These are phyloP conservation scores for Corbicula japonica DNA, from an alignment of 2,888 invertebrate genomes.

Conservation along the genomic window DNA sequence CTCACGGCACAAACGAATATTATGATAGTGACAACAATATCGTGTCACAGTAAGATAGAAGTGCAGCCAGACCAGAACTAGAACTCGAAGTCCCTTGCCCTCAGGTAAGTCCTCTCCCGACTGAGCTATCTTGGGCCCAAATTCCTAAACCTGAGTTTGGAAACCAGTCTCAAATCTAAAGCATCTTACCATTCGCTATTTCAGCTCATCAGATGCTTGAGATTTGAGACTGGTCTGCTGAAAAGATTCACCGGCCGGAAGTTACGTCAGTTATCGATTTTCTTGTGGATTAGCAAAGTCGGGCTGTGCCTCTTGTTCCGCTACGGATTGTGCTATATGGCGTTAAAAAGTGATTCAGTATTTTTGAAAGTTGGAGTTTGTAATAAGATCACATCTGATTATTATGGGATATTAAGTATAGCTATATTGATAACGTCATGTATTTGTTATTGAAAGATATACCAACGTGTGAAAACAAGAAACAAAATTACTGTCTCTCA, in stretches of 20 bases:
- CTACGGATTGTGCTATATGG: constrained; percentile 15
- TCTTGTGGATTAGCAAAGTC: neutral
- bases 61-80: too few relatives aligned
- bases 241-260: neutral
- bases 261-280: neutral
- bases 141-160: too few relatives aligned
- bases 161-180: too few relatives aligned
- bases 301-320: neutral
- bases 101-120: too few relatives aligned
- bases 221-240: too few relatives aligned
- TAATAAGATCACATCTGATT: neutral
- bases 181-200: too few relatives aligned
- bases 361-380: neutral
- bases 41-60: too few relatives aligned
- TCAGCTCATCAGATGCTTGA: too few relatives aligned
- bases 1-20: too few relatives aligned
- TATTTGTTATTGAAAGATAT: constrained; percentile 13
- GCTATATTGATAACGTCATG: neutral
- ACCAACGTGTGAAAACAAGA: neutral
- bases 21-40: too few relatives aligned
- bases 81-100: too few relatives aligned
- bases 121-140: too few relatives aligned
- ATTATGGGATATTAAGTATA: neutral
- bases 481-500: neutral
- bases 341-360: neutral